phyloP scores from a whole-genome alignment of 2,113 vertebrate genomes.

The Scalopus aquaticus region DNA sequence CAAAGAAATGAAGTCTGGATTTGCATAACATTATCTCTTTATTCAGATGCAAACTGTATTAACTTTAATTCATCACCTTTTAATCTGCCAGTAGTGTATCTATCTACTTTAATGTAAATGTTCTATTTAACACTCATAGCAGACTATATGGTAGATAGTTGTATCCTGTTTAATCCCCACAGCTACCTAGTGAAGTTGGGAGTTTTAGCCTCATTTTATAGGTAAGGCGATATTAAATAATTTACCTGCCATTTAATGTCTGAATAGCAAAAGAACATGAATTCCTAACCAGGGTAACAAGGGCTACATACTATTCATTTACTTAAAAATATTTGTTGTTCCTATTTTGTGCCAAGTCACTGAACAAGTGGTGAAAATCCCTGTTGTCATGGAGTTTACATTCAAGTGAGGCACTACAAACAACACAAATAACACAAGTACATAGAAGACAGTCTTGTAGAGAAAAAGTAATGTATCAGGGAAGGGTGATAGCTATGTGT shows the following conservation, averaged over 20 bases:
- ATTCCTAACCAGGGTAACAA: not conserved
- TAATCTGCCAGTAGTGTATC: not conserved
- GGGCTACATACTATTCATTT: not conserved
- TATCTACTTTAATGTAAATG: constrained; percentile 22
- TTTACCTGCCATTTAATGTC: not conserved
- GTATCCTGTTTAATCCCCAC: not conserved
- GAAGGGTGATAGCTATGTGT: not conserved
- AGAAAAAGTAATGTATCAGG: not conserved
- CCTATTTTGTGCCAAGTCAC: not conserved
- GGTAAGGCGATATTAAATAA: not conserved
- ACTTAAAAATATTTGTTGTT: not conserved
- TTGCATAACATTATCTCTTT: constrained; percentile 46
- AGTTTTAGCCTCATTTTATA: not conserved
- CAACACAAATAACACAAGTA: not conserved
- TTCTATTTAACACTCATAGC: constrained; percentile 12
- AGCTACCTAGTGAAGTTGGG: not conserved
- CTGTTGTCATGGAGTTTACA: not conserved
- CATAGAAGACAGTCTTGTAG: not conserved
- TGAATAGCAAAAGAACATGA: not conserved
- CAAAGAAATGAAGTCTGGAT: constrained; percentile 6
- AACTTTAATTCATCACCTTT: constrained; percentile 48
- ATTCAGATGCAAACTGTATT: constrained; percentile 53
- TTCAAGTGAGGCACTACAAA: not conserved
- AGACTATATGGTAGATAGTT: not conserved
- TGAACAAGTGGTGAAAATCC: not conserved